Conservation (phyloP, 2,113 vertebrate species). For the Lagopus leucura region DNA sequence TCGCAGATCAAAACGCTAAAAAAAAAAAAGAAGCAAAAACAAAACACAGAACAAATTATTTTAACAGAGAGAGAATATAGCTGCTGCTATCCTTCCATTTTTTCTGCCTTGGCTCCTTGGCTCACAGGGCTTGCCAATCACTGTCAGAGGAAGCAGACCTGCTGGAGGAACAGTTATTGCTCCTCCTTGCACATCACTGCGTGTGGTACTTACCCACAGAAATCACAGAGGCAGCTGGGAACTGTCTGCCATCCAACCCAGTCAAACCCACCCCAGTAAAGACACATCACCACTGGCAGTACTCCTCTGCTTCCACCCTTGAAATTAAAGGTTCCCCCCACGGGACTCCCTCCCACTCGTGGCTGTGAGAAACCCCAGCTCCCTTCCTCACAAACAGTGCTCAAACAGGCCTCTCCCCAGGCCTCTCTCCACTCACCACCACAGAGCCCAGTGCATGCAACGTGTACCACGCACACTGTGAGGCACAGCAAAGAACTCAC, state of each 20-base stretch:
- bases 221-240: neutral
- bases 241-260: neutral
- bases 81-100: neutral
- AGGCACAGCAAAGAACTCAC: conserved; percentile 80
- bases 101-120: neutral
- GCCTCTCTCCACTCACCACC: neutral
- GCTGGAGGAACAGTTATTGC: neutral
- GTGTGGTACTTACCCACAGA: neutral
- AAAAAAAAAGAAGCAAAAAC: neutral
- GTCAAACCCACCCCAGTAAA: neutral
- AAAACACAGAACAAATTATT: neutral
- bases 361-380: neutral
- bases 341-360: neutral
- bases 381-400: neutral
- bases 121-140: neutral
- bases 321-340: neutral
- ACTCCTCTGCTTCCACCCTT: neutral
- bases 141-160: neutral
- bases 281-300: neutral
- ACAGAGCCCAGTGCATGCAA: rapidly evolving
- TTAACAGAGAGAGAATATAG: neutral
- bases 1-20: neutral
- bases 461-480: rapidly evolving
- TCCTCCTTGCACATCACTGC: neutral
- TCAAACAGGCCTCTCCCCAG: neutral